These are phyloP conservation scores for Cephus pygmeus DNA, from an alignment of 2,888 invertebrate species.

Conservation along the genomic window DNA sequence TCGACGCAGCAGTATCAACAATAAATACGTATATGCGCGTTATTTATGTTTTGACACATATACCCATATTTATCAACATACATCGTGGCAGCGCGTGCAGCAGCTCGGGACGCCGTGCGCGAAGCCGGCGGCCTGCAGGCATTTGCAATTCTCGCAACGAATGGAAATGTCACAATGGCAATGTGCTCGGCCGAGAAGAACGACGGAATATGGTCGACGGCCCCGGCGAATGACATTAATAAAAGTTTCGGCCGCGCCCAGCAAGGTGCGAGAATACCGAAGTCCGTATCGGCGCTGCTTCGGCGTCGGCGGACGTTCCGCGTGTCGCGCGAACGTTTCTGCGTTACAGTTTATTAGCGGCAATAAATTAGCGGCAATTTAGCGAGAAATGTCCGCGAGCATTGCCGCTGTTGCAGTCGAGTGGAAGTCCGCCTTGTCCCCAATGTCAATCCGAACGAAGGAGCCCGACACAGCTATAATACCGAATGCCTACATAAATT, in stretches of 20 bases:
- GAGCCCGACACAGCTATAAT: slow-evolving; percentile 20
- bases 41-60: background rate
- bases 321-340: slow-evolving; percentile 8
- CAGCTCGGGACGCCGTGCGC: background rate
- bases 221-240: background rate
- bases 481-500: slow-evolving; percentile 33
- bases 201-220: background rate
- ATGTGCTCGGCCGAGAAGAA: background rate
- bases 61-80: background rate
- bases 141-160: background rate
- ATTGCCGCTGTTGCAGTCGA: slow-evolving; percentile 11
- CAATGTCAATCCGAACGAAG: slow-evolving; percentile 28
- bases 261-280: slow-evolving; percentile 1
- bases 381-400: slow-evolving; percentile 14
- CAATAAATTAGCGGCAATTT: slow-evolving; percentile 24
- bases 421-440: slow-evolving; percentile 36
- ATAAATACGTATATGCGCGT: background rate
- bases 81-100: background rate
- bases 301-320: background rate
- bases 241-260: slow-evolving; percentile 19
- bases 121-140: background rate
- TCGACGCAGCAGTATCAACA: too few relatives aligned
- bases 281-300: background rate
- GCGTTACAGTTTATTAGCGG: slow-evolving; percentile 19
- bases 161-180: background rate